Base-by-base conservation (phyloP, 2,797 vertebrate species). In the Spizella passerina region DNA sequence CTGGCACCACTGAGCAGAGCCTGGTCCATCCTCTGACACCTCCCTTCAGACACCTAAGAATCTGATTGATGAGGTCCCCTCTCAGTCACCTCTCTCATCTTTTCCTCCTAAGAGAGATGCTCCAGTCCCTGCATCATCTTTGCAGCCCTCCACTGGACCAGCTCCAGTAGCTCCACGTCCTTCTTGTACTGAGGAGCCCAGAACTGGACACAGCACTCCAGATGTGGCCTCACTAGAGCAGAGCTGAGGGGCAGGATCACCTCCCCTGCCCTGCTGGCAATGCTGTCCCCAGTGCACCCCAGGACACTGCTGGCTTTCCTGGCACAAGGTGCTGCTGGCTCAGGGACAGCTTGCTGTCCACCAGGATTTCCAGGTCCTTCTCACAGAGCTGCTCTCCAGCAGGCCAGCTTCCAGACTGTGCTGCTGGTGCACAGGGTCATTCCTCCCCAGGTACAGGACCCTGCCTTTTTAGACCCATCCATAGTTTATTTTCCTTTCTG, bases 281-380 rank as follows among this genome's bases (percentile, higher is more conserved):
- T 26, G 17, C 24, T 52, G 8, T 30, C 32, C 49, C 32, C 13
- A 27, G 4, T 5, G 38, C 29, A 44, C 14, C 24, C 44, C 57
- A 52, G 38, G 32, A 46, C 21, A 39, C 2, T 0, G 0, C 0
- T 18, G 43, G 12, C 47, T 3, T 38, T 30, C 63, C 4, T 34
- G 50, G 50, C 38, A 68, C 19, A 53, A 60, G 46, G 55, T 20
- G 26, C 32, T 38, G 43, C 29, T 57, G 64, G 32, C 50, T 34
- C 38, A 34, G 6, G 18, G 32, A 52, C 17, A 64, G 7, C 17
- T 9, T 34, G 12, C 0, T 39, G 12, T 8, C 5, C 29, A 46
- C 4, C 44, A 82, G 32, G 29, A 44, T 29, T 8, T 13, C 7
- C 32, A 77, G 38, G 20, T 30, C 24, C 20, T 14, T 50, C 21